Evolutionary conservation across 1,140 invertebrate genomes (phyloP).

Genomic region (Cotesia chilonis): DNA sequence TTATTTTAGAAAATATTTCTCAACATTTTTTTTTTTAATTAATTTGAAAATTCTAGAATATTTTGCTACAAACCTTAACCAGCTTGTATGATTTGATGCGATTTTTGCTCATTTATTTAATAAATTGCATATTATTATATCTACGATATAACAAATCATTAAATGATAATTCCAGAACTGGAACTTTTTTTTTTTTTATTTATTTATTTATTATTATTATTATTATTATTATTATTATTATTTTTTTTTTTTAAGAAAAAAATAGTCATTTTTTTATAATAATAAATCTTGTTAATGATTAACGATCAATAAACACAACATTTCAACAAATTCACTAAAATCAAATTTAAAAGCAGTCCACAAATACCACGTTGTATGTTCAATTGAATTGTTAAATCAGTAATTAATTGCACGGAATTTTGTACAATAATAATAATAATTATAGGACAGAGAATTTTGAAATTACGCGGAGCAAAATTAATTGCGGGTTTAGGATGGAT

Average conservation of each 20-base stretch:
- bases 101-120: constrained; percentile 55
- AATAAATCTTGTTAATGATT: neutral
- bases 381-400: constrained; percentile 29
- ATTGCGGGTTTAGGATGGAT: constrained; percentile 70
- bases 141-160: constrained; percentile 11
- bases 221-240: too few species aligned
- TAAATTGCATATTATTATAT: constrained; percentile 13
- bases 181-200: too few species aligned
- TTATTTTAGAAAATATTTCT: too few species aligned
- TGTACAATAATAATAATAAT: constrained; percentile 44
- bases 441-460: constrained; percentile 44
- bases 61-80: constrained; percentile 42
- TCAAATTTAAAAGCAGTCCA: neutral
- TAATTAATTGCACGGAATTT: constrained; percentile 49
- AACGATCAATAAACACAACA: constrained; percentile 14
- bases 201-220: too few species aligned
- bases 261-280: constrained; percentile 1
- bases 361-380: neutral
- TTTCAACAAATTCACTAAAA: constrained; percentile 21
- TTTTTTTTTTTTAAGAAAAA: neutral
- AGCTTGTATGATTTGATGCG: constrained; percentile 43
- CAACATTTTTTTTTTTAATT: too few species aligned
- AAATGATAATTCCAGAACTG: neutral
- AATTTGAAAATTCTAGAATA: neutral
- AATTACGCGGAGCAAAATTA: constrained; percentile 52